Evolutionary conservation across 2,113 vertebrate species (phyloP).

Genomic region (Solenodon paradoxus): DNA sequence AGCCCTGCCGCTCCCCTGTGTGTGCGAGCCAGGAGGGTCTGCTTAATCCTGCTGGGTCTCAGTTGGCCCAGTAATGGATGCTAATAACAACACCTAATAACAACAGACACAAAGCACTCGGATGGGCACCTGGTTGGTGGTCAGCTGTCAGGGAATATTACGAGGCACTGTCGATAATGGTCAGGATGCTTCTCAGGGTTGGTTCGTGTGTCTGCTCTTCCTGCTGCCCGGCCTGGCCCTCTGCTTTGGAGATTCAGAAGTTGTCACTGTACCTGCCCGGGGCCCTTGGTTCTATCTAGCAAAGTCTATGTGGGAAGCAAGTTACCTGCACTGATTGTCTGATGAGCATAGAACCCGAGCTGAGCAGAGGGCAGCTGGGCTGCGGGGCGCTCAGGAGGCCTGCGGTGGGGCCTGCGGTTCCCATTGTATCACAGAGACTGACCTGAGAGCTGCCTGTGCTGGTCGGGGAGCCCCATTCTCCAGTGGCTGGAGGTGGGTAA

Average conservation of each 20-base stretch:
- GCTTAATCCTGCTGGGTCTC: not conserved
- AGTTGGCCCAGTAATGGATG: not conserved
- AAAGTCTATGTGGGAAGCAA: not conserved
- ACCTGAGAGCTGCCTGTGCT: not conserved
- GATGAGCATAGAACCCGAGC: not conserved
- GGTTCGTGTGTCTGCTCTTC: rapidly evolving
- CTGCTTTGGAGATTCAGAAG: not conserved
- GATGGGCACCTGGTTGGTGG: not conserved
- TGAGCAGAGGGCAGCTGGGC: not conserved
- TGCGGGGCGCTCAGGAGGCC: not conserved
- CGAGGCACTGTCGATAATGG: too few relatives aligned
- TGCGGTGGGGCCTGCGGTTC: not conserved
- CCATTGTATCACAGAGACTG: not conserved
- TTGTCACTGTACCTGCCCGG: not conserved
- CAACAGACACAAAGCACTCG: not conserved
- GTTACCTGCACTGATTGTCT: not conserved
- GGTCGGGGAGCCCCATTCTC: not conserved
- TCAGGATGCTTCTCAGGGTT: not conserved
- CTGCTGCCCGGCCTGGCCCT: not conserved
- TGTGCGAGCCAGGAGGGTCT: not conserved
- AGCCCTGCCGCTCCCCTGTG: not conserved
- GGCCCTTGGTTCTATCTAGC: not conserved
- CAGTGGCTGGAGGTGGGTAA: too few relatives aligned
- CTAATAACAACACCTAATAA: not conserved
- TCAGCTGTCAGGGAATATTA: not conserved